Evolutionary conservation across 1,140 invertebrate species (phyloP), one percentile per base, ranked within the genome.

Genomic region (Druon quercuslanigerum): DNA sequence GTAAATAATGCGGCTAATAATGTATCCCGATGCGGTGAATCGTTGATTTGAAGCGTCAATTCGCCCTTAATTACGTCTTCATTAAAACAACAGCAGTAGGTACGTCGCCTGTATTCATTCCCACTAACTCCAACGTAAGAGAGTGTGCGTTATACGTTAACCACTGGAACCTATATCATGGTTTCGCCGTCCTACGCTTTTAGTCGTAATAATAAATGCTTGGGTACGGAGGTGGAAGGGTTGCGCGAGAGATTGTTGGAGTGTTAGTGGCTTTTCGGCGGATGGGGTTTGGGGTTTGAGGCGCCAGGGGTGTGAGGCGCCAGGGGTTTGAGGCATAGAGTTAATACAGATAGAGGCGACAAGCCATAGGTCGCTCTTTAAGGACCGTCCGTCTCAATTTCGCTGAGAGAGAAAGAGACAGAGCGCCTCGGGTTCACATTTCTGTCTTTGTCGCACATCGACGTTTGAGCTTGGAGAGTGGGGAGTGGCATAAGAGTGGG

Each of bases 31-130:
- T 82, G 83, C 81, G 83, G 79, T 79, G 80, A 78, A 60, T 33
- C 71, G 71, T 51, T 60, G 50, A 56, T 71, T 25, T 57, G n/a
- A n/a, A 3, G 16, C 50, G 46, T 72, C 50, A n/a, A 72, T 72
- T 19, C 51, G 33, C 9, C 1, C 72, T 57, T 84, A 90, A 90
- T 90, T 90, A 90, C 88, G 90, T 90, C 88, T 91, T 90, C 89
- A 90, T 91, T 91, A 91, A 88, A 87, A 85, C 16, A 54, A 33
- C n/a, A 56, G 73, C 75, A 79, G 71, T 54, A 57, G 74, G 70
- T 50, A 33, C 75, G 74, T 33, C 75, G 74, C 5, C 25, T 20
- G 71, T 50, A 60, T 72, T 57, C 73, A 74, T 73, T 60, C 71
- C n/a, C 77, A 33, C 57, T 66, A 66, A 74, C 73, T 50, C 82